Percentiles rank a stretch among this genome's conserved stretches.
phyloP scores from a whole-genome alignment of 2,888 invertebrate genomes.

The Drymonia ruficornis region DNA sequence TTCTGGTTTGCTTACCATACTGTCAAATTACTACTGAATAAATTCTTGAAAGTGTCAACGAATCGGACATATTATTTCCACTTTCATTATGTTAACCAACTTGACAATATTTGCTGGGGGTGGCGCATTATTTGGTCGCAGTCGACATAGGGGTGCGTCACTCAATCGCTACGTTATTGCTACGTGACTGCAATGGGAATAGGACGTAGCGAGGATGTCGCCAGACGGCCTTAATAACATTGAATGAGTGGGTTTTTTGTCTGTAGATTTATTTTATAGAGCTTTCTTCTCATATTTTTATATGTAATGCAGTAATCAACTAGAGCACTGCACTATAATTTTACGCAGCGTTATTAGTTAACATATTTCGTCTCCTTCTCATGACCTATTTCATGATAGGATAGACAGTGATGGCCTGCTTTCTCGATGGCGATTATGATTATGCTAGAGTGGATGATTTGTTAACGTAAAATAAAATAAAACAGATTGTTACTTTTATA shows the following conservation, averaged over 20 bases:
- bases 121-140: slow-evolving; percentile 60
- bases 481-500: too few relatives aligned
- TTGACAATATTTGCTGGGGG: slow-evolving; percentile 43
- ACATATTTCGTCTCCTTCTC: too few relatives aligned
- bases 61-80: slow-evolving; percentile 29
- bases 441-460: too few relatives aligned
- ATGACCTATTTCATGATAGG: too few relatives aligned
- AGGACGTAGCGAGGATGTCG: slow-evolving; percentile 36
- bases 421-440: too few relatives aligned
- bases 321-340: too few relatives aligned
- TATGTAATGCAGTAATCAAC: too few relatives aligned
- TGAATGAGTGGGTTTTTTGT: not conserved
- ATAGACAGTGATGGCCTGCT: too few relatives aligned
- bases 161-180: slow-evolving; percentile 74
- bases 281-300: too few relatives aligned
- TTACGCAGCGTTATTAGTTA: too few relatives aligned
- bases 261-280: not conserved
- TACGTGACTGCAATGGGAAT: slow-evolving; percentile 71
- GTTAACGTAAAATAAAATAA: too few relatives aligned
- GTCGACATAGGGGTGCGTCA: slow-evolving; percentile 66
- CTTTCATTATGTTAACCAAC: slow-evolving; percentile 35
- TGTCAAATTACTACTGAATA: not conserved
- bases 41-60: slow-evolving; percentile 15
- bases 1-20: not conserved
- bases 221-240: not conserved